Percentiles rank a stretch among this genome's conserved stretches.
Evolutionary conservation across 2,113 vertebrate genomes (phyloP).

Genomic region (Ceratotherium simum): DNA sequence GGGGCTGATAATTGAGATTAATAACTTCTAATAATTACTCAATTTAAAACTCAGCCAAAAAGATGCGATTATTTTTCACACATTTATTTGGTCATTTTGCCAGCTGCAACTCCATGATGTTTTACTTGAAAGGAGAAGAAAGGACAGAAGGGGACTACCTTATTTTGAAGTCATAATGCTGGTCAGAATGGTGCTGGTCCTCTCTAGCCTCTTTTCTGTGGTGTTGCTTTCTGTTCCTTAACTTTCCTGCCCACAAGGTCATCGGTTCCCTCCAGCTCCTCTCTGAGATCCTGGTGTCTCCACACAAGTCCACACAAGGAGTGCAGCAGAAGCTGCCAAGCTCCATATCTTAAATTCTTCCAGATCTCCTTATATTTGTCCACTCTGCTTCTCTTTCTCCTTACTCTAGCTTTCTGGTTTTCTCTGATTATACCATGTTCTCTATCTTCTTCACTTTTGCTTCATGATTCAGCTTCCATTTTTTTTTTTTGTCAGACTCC

Average conservation of each 20-base stretch:
- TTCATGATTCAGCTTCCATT: neutral
- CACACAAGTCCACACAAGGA: neutral
- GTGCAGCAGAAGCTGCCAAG: neutral
- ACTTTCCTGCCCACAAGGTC: neutral
- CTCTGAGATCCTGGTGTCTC: neutral
- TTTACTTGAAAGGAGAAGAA: constrained; percentile 46
- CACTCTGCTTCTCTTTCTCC: neutral
- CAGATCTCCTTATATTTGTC: neutral
- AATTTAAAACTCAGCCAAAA: constrained; percentile 60
- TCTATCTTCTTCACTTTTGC: neutral
- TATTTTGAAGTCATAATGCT: constrained; percentile 28
- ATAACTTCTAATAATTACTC: constrained; percentile 45
- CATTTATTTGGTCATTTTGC: constrained; percentile 38
- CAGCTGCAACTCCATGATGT: neutral
- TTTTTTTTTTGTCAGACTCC: neutral
- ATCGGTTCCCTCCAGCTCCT: neutral
- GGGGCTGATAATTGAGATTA: constrained; percentile 47
- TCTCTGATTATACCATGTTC: neutral
- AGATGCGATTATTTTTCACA: constrained; percentile 64
- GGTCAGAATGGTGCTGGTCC: neutral
- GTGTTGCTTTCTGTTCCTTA: neutral
- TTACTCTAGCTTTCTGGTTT: neutral
- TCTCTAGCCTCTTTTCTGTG: neutral
- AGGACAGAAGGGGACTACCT: neutral
- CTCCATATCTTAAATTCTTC: neutral